Percentiles rank a stretch among this genome's conserved stretches.
These are phyloP conservation scores for Campylorhamphus procurvoides DNA, from an alignment of 2,113 vertebrate species.

Conservation along the genomic window DNA sequence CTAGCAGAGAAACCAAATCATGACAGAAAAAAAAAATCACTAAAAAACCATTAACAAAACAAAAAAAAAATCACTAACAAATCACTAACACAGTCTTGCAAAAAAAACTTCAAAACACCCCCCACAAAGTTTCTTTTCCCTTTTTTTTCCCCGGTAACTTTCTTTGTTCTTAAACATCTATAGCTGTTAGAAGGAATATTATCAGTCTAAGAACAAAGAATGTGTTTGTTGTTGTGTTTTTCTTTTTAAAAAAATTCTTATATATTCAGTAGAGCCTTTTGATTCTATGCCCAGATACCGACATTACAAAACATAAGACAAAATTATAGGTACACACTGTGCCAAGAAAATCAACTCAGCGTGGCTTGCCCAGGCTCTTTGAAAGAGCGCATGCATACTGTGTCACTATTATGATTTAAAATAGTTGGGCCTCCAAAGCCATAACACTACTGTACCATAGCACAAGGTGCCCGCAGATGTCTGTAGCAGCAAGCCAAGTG, in stretches of 20 bases:
- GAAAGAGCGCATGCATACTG: constrained; percentile 37
- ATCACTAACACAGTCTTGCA: background rate
- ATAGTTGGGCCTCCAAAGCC: constrained; percentile 14
- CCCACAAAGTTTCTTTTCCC: background rate
- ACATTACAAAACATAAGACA: constrained; percentile 20
- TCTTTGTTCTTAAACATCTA: constrained; percentile 20
- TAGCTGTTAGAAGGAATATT: background rate
- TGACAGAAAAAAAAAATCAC: background rate
- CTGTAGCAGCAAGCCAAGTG: constrained; percentile 21
- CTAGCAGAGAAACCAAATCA: background rate
- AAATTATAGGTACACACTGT: constrained; percentile 1
- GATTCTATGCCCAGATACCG: constrained; percentile 36
- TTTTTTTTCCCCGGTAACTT: background rate
- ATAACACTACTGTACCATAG: background rate
- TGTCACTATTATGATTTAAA: constrained; percentile 59
- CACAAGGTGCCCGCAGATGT: constrained; percentile 45
- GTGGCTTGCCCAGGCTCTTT: constrained; percentile 16
- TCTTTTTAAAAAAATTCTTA: background rate
- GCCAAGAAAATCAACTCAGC: constrained; percentile 57
- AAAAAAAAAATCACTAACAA: background rate
- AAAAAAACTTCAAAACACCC: background rate
- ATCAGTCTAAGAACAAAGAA: constrained; percentile 18
- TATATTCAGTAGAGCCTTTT: constrained; percentile 15
- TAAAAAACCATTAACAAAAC: background rate
- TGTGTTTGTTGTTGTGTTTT: constrained; percentile 12